Base-by-base conservation (phyloP, 2,797 vertebrate genomes). In the Geotria australis region DNA sequence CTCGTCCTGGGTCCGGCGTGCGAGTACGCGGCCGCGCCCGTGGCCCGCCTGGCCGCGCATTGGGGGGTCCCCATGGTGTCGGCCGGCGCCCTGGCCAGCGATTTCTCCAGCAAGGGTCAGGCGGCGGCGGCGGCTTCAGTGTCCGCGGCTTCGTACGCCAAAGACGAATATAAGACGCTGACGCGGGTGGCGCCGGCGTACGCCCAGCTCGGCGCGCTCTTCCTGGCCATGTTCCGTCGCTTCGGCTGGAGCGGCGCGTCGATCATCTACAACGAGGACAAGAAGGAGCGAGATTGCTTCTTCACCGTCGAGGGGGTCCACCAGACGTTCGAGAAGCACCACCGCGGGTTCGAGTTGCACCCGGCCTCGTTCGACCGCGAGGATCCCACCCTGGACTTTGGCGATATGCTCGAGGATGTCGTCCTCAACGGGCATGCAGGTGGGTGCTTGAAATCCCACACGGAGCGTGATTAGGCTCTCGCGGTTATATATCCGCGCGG, bases 31-130 rank as follows among this genome's bases (percentile, higher is more conserved):
- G 85, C 85, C 3, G 85, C 88, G 45, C 71, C 74, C 2, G 79
- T 89, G 66, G 77, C 79, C 57, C 68, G 86, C 58, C 72, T 96
- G 61, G 86, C 89, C 3, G 80, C 83, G 6, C 83, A 85, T 73
- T 96, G 86, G 89, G 64, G 82, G 63, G 74, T 95, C 63, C 86
- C 89, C 57, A 80, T 96, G 64, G 68, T 95, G 60, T 83, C 86
- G 2, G 81, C 89, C 60, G 89, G 89, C 65, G 85, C 89, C 2
- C 72, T 96, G 68, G 89, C 85, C 58, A 67, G 72, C 1, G 82
- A 70, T 66, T 96, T 93, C 74, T 66, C 69, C 57, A 62, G 72
- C 57, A 85, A 86, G 69, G 63, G 63, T 49, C 61, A 64, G 10
- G 51, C n/a, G 9, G 38, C 24, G 38, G 38, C 24, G 38, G 24